Conservation (phyloP, 1,140 invertebrate genomes). For the Myzus persicae region DNA sequence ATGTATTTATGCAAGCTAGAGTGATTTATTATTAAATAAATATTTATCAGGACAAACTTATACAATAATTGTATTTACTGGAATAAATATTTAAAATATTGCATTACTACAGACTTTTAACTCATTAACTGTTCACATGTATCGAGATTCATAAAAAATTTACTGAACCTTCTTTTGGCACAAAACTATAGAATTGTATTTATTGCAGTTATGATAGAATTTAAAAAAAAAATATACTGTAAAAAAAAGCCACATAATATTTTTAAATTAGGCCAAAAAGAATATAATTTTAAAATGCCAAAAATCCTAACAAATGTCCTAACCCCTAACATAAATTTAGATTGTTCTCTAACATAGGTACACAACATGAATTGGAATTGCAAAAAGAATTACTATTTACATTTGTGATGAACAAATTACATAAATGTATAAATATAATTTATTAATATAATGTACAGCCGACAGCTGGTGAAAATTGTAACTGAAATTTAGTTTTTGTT, state of each 20-base stretch:
- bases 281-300: conserved; percentile 33
- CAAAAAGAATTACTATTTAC: conserved; percentile 45
- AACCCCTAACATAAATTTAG: neutral
- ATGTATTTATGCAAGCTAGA: neutral
- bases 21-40: neutral
- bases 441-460: conserved; percentile 53
- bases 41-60: neutral
- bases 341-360: conserved; percentile 13
- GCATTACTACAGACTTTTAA: neutral
- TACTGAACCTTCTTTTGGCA: conserved; percentile 24
- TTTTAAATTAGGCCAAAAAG: neutral
- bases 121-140: neutral
- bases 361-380: conserved; percentile 7
- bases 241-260: conserved; percentile 7
- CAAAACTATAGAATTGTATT: neutral
- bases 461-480: conserved; percentile 50
- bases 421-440: conserved; percentile 55
- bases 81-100: neutral
- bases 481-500: conserved; percentile 46
- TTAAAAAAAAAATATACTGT: too few relatives aligned
- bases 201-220: conserved; percentile 5
- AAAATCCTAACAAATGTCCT: neutral
- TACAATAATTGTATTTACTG: neutral
- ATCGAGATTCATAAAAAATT: neutral
- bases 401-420: conserved; percentile 44